Conservation (phyloP, 2,888 invertebrate species). For the Malthinus seriepunctatus region DNA sequence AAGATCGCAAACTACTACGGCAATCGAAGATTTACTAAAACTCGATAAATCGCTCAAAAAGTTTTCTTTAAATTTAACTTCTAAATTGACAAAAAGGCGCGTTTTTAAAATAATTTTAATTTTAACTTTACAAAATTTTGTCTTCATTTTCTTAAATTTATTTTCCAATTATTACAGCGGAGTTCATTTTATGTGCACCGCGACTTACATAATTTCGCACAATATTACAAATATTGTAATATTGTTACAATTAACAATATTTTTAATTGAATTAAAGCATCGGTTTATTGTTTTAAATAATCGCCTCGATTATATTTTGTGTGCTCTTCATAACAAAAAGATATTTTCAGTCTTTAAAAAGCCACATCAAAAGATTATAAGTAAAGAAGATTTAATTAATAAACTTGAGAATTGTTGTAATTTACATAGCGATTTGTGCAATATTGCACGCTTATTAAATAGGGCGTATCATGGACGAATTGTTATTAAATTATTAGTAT, state of each 20-base stretch:
- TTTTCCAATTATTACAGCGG: background rate
- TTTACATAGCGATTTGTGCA: constrained; percentile 10
- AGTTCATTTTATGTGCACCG: background rate
- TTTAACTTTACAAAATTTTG: background rate
- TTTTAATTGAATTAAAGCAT: constrained; percentile 3
- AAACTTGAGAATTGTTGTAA: constrained; percentile 7
- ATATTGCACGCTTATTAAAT: constrained; percentile 5
- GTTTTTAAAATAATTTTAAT: background rate
- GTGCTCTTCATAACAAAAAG: background rate
- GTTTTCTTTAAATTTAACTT: background rate
- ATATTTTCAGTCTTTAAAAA: background rate
- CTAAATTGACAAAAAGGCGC: background rate
- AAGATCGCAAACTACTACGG: background rate
- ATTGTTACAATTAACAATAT: constrained; percentile 6
- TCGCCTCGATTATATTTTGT: background rate
- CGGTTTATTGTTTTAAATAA: constrained; percentile 6
- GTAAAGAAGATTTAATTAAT: background rate
- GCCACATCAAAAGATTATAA: background rate
- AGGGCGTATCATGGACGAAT: constrained; percentile 12
- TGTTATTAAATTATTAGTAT: constrained; percentile 5
- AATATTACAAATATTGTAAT: background rate
- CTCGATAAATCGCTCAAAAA: background rate
- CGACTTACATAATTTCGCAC: background rate
- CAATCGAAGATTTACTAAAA: background rate
- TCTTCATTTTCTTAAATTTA: background rate